These are phyloP conservation scores for Argyresthia albistria DNA, from an alignment of 2,888 invertebrate species.

Conservation along the genomic window DNA sequence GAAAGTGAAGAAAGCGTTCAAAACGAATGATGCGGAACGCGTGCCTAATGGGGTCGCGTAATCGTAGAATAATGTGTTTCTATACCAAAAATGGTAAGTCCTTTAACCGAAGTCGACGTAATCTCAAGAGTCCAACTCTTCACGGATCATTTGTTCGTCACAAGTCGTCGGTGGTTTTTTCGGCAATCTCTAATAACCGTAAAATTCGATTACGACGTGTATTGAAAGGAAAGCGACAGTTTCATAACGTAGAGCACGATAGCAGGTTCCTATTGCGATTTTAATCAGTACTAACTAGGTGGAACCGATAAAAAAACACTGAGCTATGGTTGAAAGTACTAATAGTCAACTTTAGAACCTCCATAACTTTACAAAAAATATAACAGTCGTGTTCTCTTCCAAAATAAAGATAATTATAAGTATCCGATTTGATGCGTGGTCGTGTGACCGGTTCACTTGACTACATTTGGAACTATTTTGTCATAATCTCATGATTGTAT, in stretches of 20 bases:
- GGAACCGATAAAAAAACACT: neutral
- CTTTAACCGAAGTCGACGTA: neutral
- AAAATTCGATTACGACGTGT: constrained; percentile 59
- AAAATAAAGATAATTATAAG: no score
- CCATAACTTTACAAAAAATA: no score
- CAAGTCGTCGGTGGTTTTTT: constrained; percentile 37
- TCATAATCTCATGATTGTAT: no score
- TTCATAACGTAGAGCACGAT: constrained; percentile 20
- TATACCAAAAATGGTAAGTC: no score
- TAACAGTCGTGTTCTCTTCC: no score
- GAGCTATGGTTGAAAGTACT: neutral
- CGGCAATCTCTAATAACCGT: constrained; percentile 45
- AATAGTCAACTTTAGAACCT: no score
- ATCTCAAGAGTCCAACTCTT: neutral
- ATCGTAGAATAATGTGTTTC: no score
- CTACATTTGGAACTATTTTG: neutral
- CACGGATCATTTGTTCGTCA: constrained; percentile 18
- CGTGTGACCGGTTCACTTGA: neutral
- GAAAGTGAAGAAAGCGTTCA: neutral
- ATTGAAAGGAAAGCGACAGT: constrained; percentile 46
- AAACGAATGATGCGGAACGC: neutral
- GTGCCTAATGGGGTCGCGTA: no score
- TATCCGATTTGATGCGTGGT: no score
- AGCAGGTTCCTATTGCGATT: constrained; percentile 7
- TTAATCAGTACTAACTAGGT: neutral